These are phyloP conservation scores for Helicoverpa armigera DNA, from an alignment of 1,140 invertebrate species.

Conservation along the genomic window DNA sequence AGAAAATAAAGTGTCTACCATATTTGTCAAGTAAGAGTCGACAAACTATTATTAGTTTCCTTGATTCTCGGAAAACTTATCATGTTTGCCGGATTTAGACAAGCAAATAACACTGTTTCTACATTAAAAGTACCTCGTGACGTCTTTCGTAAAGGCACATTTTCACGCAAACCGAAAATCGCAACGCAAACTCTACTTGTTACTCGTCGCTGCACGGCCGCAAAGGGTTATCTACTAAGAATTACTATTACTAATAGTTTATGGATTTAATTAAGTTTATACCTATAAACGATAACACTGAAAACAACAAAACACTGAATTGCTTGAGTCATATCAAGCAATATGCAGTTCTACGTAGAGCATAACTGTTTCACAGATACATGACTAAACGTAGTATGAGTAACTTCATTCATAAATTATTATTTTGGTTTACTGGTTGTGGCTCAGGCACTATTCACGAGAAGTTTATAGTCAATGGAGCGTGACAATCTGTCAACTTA, in stretches of 20 bases:
- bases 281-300: constrained; percentile 9
- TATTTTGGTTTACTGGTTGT: constrained; percentile 35
- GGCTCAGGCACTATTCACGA: not conserved
- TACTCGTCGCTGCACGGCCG: no score
- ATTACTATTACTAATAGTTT: not conserved
- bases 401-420: constrained; percentile 74
- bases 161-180: no score
- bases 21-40: constrained; percentile 9
- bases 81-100: constrained; percentile 14
- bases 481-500: constrained; percentile 4
- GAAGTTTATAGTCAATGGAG: constrained; percentile 43
- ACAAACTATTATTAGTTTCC: constrained; percentile 19
- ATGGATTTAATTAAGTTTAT: constrained; percentile 1
- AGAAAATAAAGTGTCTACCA: not conserved
- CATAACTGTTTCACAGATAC: constrained; percentile 57
- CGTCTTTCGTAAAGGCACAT: no score
- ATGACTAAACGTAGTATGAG: constrained; percentile 72
- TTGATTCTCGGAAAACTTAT: constrained; percentile 16
- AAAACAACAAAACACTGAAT: constrained; percentile 24
- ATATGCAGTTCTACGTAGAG: constrained; percentile 60
- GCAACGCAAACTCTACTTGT: no score
- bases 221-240: not conserved
- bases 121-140: no score
- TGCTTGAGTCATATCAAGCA: constrained; percentile 57
- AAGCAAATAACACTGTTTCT: not conserved